phyloP scores from a whole-genome alignment of 2,888 invertebrate genomes.

The Coronaproctus castanopsis region DNA sequence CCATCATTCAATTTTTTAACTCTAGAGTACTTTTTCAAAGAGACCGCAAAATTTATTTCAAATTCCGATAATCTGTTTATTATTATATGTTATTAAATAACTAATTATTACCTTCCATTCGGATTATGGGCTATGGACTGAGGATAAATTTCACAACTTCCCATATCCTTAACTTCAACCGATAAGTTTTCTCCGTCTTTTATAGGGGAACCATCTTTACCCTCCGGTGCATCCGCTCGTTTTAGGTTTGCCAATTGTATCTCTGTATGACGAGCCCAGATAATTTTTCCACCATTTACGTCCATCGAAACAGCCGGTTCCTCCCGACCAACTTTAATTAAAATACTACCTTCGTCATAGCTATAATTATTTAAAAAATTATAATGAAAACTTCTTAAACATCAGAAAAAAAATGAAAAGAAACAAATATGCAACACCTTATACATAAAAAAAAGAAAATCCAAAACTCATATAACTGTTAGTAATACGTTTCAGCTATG shows the following conservation, averaged over 20 bases:
- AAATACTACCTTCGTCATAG: conserved; percentile 91
- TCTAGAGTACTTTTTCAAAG: too few relatives aligned
- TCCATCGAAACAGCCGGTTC: conserved; percentile 99
- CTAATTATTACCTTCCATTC: conserved; percentile 50
- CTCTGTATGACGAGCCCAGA: conserved; percentile 97
- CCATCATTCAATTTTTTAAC: too few relatives aligned
- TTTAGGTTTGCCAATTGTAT: conserved; percentile 91
- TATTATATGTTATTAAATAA: neutral
- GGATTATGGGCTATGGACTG: conserved; percentile 97
- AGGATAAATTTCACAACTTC: conserved; percentile 96
- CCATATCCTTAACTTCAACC: conserved; percentile 93
- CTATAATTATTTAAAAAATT: conserved; percentile 23
- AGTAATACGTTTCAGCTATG: too few relatives aligned
- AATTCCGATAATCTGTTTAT: too few relatives aligned
- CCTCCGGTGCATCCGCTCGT: conserved; percentile 33
- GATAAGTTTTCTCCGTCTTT: conserved; percentile 85
- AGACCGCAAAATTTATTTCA: too few relatives aligned
- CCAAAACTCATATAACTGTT: too few relatives aligned
- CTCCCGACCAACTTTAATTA: conserved; percentile 90
- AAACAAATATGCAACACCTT: neutral
- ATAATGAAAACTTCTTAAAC: neutral
- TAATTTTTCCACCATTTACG: conserved; percentile 90
- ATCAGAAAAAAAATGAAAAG: neutral
- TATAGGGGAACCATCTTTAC: conserved; percentile 44
- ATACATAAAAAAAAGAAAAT: neutral